A percentile compares a stretch with the other conserved stretches of the same genome.
phyloP scores from a whole-genome alignment of 1,140 invertebrate genomes.

The Penaeus indicus region DNA sequence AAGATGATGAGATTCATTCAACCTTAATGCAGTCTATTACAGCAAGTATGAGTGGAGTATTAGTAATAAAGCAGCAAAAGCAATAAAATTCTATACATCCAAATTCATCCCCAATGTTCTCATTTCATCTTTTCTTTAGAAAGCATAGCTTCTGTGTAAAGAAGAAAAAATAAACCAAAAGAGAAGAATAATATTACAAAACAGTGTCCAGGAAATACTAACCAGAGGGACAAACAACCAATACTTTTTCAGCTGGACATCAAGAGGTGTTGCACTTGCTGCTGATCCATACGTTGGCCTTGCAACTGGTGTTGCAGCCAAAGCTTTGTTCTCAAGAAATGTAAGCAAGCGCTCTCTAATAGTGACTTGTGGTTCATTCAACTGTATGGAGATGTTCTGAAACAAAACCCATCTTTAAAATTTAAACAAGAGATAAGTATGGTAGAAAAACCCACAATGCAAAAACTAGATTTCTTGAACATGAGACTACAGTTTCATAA shows the following conservation, averaged over 20 bases:
- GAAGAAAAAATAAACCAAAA: not conserved
- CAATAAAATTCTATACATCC: too few relatives aligned
- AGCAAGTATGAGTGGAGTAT: too few relatives aligned
- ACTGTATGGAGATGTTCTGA: slow-evolving; percentile 55
- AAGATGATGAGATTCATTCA: not conserved
- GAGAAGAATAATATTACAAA: not conserved
- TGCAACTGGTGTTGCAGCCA: slow-evolving; percentile 38
- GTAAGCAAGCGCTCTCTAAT: slow-evolving; percentile 50
- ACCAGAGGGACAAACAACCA: slow-evolving; percentile 63
- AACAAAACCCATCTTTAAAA: not conserved
- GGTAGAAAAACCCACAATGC: too few relatives aligned
- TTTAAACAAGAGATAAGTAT: too few relatives aligned
- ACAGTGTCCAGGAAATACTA: not conserved
- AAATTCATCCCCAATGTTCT: too few relatives aligned
- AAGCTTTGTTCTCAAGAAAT: slow-evolving; percentile 56
- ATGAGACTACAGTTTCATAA: too few relatives aligned
- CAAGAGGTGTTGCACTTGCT: not conserved
- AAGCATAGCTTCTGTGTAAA: too few relatives aligned
- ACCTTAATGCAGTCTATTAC: too few relatives aligned
- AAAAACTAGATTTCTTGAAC: too few relatives aligned
- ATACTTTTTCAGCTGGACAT: slow-evolving; percentile 47
- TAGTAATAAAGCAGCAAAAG: too few relatives aligned
- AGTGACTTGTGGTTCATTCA: slow-evolving; percentile 49
- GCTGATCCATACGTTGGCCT: not conserved
- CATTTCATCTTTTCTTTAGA: too few relatives aligned